These are phyloP conservation scores for Pteromalus puparum DNA, from an alignment of 1,140 invertebrate species.

Conservation along the genomic window DNA sequence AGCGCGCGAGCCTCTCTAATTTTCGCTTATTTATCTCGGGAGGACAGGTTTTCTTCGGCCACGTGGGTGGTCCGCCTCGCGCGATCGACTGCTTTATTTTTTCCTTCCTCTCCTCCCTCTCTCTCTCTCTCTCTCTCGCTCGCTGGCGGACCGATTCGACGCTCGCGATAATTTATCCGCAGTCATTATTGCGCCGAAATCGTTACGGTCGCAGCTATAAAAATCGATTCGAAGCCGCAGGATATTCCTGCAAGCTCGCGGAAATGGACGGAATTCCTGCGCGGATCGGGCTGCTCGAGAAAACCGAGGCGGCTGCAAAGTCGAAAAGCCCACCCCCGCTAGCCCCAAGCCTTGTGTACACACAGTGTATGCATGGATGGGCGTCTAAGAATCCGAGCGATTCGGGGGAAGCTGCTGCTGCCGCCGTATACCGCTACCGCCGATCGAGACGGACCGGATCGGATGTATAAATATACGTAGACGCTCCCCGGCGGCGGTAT, in stretches of 20 bases:
- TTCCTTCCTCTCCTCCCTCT: neutral
- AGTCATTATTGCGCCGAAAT: no score
- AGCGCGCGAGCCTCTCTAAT: constrained; percentile 4
- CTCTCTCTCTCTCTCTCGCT: neutral
- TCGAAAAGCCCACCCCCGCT: neutral
- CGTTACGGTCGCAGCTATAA: no score
- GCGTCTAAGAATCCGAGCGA: constrained; percentile 42
- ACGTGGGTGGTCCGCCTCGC: constrained; percentile 10
- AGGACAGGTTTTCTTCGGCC: neutral
- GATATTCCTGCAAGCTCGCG: neutral
- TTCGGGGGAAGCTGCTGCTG: constrained; percentile 21
- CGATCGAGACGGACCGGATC: neutral
- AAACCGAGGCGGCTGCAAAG: neutral
- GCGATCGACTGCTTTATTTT: neutral
- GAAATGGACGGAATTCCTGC: constrained; percentile 9
- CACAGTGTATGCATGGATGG: neutral
- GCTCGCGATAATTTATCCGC: no score
- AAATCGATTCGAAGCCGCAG: neutral
- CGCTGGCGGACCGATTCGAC: no score
- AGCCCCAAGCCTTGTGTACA: neutral
- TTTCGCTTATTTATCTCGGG: constrained; percentile 23
- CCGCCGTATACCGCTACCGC: no score
- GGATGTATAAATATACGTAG: neutral
- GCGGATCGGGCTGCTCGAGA: no score
- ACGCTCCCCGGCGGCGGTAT: neutral